Evolutionary conservation across 2,113 vertebrate species (phyloP).

Genomic region (Anarhynchus alexandrinus): DNA sequence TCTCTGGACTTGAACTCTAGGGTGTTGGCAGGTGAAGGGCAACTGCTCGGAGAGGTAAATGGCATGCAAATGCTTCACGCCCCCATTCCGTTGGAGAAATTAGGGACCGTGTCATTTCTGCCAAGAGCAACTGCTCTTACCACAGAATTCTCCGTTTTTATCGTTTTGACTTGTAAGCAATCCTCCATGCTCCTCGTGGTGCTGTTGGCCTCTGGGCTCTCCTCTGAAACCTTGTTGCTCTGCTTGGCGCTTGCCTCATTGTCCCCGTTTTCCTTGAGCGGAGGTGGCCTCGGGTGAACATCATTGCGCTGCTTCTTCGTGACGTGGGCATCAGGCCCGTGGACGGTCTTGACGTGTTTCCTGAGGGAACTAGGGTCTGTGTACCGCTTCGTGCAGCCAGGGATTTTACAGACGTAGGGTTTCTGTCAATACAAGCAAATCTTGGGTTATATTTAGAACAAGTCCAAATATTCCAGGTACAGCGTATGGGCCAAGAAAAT

Average conservation of each 20-base stretch:
- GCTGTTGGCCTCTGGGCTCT: slow-evolving; percentile 80
- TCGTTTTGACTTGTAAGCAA: slow-evolving; percentile 85
- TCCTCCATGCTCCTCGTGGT: slow-evolving; percentile 81
- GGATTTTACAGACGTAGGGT: slow-evolving; percentile 97
- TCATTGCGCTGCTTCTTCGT: slow-evolving; percentile 95
- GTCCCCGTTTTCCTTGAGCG: slow-evolving; percentile 86
- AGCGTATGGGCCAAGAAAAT: not conserved
- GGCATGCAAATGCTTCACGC: not conserved
- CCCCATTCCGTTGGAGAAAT: not conserved
- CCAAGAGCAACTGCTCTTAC: slow-evolving; percentile 75
- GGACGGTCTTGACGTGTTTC: slow-evolving; percentile 97
- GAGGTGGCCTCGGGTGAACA: slow-evolving; percentile 75
- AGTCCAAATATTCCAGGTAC: not conserved
- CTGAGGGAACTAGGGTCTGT: slow-evolving; percentile 97
- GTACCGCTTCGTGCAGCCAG: slow-evolving; percentile 95
- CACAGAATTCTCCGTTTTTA: slow-evolving; percentile 93
- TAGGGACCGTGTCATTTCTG: not conserved
- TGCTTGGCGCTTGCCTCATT: slow-evolving; percentile 81
- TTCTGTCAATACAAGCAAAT: slow-evolving; percentile 78
- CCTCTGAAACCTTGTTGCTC: slow-evolving; percentile 70
- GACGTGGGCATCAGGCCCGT: slow-evolving; percentile 93
- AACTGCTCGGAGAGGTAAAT: not conserved
- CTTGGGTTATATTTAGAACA: slow-evolving; percentile 13
- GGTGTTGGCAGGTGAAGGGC: not conserved
- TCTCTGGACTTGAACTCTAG: not conserved